Percentiles rank a stretch among this genome's conserved stretches.
phyloP scores from a whole-genome alignment of 2,113 vertebrate genomes.

The Paedocypris sp. region DNA sequence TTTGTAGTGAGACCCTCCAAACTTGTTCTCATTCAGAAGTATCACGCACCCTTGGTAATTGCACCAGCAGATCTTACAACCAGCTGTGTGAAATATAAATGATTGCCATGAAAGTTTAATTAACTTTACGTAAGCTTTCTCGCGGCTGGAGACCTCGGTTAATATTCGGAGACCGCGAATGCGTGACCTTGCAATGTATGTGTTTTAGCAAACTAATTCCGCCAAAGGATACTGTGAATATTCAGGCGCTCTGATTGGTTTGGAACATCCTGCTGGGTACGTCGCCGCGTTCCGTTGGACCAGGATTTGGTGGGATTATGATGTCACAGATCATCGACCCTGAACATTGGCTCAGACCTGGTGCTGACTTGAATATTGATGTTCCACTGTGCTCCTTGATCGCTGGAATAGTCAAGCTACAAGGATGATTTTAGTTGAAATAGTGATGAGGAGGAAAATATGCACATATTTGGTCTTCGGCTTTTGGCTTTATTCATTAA shows the following conservation, averaged over 20 bases:
- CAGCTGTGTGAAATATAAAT: conserved; percentile 14
- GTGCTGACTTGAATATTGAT: conserved; percentile 52
- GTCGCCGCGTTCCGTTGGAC: neutral
- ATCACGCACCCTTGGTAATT: conserved; percentile 7
- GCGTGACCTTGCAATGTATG: conserved; percentile 15
- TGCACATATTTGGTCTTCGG: too few species aligned
- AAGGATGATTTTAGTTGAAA: conserved; percentile 28
- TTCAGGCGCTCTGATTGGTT: conserved; percentile 33
- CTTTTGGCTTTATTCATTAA: neutral
- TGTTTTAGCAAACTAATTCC: conserved; percentile 6
- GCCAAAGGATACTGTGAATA: conserved; percentile 6
- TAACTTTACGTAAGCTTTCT: conserved; percentile 18
- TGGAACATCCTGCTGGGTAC: conserved; percentile 34
- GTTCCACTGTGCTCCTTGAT: conserved; percentile 38
- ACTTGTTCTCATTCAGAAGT: neutral
- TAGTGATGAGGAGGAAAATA: neutral
- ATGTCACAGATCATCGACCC: conserved; percentile 56
- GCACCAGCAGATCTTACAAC: conserved; percentile 15
- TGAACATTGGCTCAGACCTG: conserved; percentile 45
- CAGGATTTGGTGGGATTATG: conserved; percentile 27
- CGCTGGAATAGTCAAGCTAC: conserved; percentile 31
- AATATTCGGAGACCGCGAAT: conserved; percentile 9
- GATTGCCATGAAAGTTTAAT: conserved; percentile 23
- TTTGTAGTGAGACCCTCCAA: neutral
- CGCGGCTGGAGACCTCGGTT: neutral